Evolutionary conservation across 92 coral and sea anemone species (phyloP).

Genomic region (Porites rus): DNA sequence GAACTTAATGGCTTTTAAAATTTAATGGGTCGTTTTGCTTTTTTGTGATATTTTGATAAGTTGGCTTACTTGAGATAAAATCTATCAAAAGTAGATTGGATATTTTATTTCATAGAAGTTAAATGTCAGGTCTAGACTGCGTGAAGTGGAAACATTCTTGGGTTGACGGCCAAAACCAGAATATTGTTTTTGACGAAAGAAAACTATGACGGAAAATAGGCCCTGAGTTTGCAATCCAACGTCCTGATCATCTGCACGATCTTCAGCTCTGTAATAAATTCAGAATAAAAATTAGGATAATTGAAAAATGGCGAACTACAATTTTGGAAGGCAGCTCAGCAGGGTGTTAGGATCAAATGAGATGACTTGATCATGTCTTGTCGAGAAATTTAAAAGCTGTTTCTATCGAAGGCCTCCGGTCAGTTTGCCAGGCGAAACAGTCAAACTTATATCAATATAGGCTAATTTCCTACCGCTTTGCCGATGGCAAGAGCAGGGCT

Average conservation of each 20-base stretch:
- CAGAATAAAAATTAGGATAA: too few species aligned
- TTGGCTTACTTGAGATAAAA: neutral
- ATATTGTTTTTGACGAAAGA: neutral
- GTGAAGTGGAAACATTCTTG: neutral
- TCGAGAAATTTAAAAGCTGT: too few species aligned
- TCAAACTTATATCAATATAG: too few species aligned
- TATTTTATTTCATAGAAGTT: neutral
- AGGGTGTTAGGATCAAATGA: too few species aligned
- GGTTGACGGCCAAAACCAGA: too few species aligned
- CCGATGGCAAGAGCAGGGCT: neutral
- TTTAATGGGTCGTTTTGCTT: neutral
- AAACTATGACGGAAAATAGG: too few species aligned
- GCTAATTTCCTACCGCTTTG: neutral
- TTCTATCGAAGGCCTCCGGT: too few species aligned
- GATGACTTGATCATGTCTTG: too few species aligned
- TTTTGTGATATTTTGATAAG: neutral
- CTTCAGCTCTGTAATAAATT: too few species aligned
- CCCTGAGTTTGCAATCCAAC: neutral
- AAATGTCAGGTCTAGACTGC: neutral
- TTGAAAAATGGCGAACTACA: too few species aligned
- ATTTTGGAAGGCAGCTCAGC: too few species aligned
- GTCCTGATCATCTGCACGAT: neutral
- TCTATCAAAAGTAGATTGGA: neutral
- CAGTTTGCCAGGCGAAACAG: too few species aligned
- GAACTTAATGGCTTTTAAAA: neutral